A percentile compares a stretch with the other conserved stretches of the same genome.
These are phyloP conservation scores for Sebastes paucispinis DNA, from an alignment of 2,797 vertebrate species.

Conservation along the genomic window DNA sequence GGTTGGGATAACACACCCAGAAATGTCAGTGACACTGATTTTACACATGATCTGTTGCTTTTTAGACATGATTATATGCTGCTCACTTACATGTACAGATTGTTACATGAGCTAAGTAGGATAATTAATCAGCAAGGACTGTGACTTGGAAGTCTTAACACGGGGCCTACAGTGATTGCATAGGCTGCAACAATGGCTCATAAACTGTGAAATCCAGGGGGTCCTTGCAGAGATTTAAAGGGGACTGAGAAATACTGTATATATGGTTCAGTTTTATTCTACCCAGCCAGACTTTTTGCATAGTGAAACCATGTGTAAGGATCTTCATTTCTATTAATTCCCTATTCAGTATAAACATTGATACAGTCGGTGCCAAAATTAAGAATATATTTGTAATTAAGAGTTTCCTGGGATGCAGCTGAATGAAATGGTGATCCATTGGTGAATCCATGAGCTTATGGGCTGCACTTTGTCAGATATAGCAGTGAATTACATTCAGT, in stretches of 20 bases:
- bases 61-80: background rate
- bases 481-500: constrained; percentile 10
- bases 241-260: background rate
- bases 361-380: background rate
- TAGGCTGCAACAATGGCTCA: constrained; percentile 54
- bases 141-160: constrained; percentile 41
- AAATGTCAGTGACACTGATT: background rate
- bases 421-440: constrained; percentile 2
- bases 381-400: background rate
- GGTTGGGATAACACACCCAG: background rate
- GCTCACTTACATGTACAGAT: background rate
- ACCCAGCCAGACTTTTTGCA: background rate
- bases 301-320: background rate
- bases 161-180: constrained; percentile 60
- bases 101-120: constrained; percentile 33
- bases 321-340: background rate
- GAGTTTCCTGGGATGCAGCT: background rate
- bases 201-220: constrained; percentile 37
- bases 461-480: constrained; percentile 27
- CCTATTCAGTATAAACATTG: background rate
- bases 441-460: background rate
- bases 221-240: background rate
- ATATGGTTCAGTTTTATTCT: background rate
- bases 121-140: constrained; percentile 44
- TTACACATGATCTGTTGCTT: background rate